These are phyloP conservation scores for Aethina tumida DNA, from an alignment of 1,140 invertebrate species.

Conservation along the genomic window DNA sequence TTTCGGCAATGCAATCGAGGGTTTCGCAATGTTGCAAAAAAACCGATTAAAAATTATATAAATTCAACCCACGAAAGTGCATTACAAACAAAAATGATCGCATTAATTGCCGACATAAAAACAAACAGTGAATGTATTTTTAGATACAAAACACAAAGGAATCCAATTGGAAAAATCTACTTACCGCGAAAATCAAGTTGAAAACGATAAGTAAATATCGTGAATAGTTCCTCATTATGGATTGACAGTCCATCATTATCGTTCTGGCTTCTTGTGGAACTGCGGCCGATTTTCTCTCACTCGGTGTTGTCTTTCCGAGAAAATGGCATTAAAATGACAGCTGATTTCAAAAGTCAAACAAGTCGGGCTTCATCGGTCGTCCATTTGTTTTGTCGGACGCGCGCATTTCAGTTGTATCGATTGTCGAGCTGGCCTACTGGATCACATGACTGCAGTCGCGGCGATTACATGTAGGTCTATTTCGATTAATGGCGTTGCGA, in stretches of 20 bases:
- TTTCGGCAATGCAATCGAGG: too few species aligned
- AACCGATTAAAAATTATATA: constrained; percentile 7
- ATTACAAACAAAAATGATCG: constrained; percentile 7
- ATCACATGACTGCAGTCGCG: too few species aligned
- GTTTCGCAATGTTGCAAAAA: not conserved
- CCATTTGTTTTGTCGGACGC: not conserved
- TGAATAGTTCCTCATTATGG: constrained; percentile 18
- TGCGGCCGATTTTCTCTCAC: constrained; percentile 9
- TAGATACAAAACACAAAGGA: constrained; percentile 6
- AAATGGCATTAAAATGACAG: not conserved
- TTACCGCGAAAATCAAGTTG: constrained; percentile 33
- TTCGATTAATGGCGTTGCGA: too few species aligned
- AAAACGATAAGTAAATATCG: constrained; percentile 28
- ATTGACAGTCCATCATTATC: constrained; percentile 1
- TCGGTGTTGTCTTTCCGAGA: not conserved
- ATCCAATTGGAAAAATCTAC: constrained; percentile 22
- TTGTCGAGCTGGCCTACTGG: not conserved
- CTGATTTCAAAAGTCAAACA: not conserved
- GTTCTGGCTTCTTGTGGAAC: not conserved
- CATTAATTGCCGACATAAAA: constrained; percentile 4
- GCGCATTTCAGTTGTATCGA: not conserved
- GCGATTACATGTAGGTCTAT: too few species aligned
- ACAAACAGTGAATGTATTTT: constrained; percentile 10
- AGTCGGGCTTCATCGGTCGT: not conserved
- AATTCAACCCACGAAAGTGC: constrained; percentile 11